Base-by-base conservation (phyloP, 2,113 vertebrate genomes). In the Scatophagus argus region DNA sequence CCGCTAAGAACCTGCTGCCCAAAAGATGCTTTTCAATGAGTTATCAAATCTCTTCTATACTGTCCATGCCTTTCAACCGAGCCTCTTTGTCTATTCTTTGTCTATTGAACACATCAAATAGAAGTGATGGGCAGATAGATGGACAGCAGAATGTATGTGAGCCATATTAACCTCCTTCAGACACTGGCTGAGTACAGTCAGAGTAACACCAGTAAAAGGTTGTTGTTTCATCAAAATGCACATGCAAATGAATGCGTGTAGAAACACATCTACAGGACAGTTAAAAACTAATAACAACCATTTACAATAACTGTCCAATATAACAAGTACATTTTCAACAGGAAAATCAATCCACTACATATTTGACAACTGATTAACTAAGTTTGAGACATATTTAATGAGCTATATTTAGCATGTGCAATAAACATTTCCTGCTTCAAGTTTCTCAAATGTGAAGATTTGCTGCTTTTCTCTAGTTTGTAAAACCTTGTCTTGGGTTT, bases 1-100 rank as follows among this genome's bases (percentile, higher is more conserved):
- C 88, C 88, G 87, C 90, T 92, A 89, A 94, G 92, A 92, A 93
- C 91, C 91, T 92, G 91, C 92, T 91, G 89, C 88, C 84, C 82
- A 90, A 92, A 93, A 91, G 91, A 93, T 92, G 91, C 91, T 92
- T 93, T 93, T 93, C 91, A 93, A 93, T 87, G 91, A 93, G 88
- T 91, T 92, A 92, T 93, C 90, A 93, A 93, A 93, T 92, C 90
- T 92, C 92, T 77, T 90, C 89, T 91, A 92, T 93, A 93, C 91
- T 93, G 92, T 93, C 91, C 91, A 56, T 88, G 91, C 87, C 90
- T 93, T 93, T 92, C 91, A 93, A 81, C 58, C 68, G 17, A 90
- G 84, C 88, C 88, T 88, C 87, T 93, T 91, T 91, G 88, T 91
- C 85, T 88, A 47, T 70, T 81, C 81, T 68, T 87, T 87, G 77